Conservation (phyloP, 2,888 invertebrate genomes). For the Clunio marinus region DNA sequence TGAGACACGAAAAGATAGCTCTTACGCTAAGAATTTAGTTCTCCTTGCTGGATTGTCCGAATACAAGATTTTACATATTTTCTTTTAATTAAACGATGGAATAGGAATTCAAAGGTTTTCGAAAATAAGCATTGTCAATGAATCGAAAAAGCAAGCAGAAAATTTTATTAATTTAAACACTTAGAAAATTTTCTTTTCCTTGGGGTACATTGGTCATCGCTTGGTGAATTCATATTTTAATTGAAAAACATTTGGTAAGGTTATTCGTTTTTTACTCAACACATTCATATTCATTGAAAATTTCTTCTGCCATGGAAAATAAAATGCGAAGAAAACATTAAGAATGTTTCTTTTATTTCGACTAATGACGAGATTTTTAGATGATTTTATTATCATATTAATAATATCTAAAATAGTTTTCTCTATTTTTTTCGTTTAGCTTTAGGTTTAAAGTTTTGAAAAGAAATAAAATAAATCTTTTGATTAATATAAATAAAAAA, state of each 20-base stretch:
- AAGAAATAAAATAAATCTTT: not conserved
- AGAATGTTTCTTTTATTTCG: constrained; percentile 27
- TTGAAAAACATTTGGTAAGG: constrained; percentile 11
- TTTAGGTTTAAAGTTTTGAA: not conserved
- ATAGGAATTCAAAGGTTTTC: too few relatives aligned
- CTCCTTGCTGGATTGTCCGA: not conserved
- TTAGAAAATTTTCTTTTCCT: too few relatives aligned
- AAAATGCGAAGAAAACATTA: not conserved
- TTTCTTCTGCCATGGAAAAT: not conserved
- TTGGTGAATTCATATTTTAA: not conserved
- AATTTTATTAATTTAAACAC: too few relatives aligned
- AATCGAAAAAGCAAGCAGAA: too few relatives aligned
- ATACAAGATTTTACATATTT: not conserved
- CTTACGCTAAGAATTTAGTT: not conserved
- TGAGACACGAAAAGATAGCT: too few relatives aligned
- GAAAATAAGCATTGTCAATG: too few relatives aligned
- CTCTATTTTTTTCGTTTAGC: not conserved
- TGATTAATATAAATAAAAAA: not conserved
- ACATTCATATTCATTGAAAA: not conserved
- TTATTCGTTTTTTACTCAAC: not conserved
- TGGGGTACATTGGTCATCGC: too few relatives aligned
- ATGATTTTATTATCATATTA: constrained; percentile 38
- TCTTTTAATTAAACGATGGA: not conserved
- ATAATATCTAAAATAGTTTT: constrained; percentile 20
- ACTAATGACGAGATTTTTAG: constrained; percentile 31